Percentiles rank a stretch among this genome's conserved stretches.
phyloP scores from a whole-genome alignment of 53 echinoderm and acorn worm genomes.

The Hippasteria phrygiana region DNA sequence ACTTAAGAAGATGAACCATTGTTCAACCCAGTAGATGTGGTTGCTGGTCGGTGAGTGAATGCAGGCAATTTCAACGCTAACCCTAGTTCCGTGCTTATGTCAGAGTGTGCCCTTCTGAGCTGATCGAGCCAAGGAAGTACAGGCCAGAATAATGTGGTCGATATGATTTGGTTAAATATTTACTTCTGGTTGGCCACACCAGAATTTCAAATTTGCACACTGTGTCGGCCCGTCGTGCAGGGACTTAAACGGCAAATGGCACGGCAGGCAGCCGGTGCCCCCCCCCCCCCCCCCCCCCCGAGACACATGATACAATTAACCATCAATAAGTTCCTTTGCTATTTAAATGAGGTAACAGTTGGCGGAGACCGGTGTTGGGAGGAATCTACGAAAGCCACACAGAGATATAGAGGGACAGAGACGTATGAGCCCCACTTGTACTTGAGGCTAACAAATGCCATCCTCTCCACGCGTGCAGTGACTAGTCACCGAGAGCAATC shows the following conservation, averaged over 20 bases:
- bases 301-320: slow-evolving; percentile 63
- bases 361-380: background rate
- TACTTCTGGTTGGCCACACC: slow-evolving; percentile 64
- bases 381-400: background rate
- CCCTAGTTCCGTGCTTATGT: background rate
- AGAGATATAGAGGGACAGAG: background rate
- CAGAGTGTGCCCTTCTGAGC: background rate
- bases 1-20: too few relatives aligned
- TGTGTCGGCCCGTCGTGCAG: slow-evolving; percentile 10
- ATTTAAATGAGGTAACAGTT: slow-evolving; percentile 71
- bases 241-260: background rate
- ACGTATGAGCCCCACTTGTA: slow-evolving; percentile 9
- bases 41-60: background rate
- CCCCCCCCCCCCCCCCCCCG: background rate
- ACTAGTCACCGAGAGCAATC: background rate
- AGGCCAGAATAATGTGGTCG: slow-evolving; percentile 24
- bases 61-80: background rate
- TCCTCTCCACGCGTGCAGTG: background rate
- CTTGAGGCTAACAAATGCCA: background rate
- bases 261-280: background rate
- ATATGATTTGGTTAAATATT: slow-evolving; percentile 70
- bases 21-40: background rate
- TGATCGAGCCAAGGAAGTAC: background rate
- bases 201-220: slow-evolving; percentile 69
- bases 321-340: slow-evolving; percentile 64